Evolutionary conservation across 2,113 vertebrate species (phyloP), one percentile per base, ranked within the genome.

Genomic region (Sminthopsis crassicaudata): DNA sequence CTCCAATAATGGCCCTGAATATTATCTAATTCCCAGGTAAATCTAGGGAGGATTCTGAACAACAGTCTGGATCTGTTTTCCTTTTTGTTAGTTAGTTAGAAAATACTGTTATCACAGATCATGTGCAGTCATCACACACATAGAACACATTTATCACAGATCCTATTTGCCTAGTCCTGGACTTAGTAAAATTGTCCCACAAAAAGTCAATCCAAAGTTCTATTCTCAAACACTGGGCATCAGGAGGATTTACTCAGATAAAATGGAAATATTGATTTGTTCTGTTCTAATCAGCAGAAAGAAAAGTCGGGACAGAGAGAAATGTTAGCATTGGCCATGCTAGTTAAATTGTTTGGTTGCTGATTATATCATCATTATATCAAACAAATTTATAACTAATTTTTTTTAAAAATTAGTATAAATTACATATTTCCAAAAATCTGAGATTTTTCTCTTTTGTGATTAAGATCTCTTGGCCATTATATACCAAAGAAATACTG

Each of bases 181-280:
- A 52, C 60, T 57, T 88, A 25, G 50, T 84, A 27, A 93, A 92
- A 26, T 90, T 94, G 8, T 9, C 19, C 60, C 92, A 92, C 50
- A 91, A 89, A 88, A 26, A 27, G 46, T 30, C 46, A 25, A 92
- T 88, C 90, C 97, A 97, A 97, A 96, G 95, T 96, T 93, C 95
- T 57, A 16, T 52, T 76, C 96, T 90, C 24, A 67, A 57, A 6
- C 36, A 42, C 36, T n/a, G 8, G 96, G 99, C 92, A 98, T 99
- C 55, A 98, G 99, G 27, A 98, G 98, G 96, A 98, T 99, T 89
- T 99, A 98, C 36, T 98, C 98, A 0, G 98, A 98, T 51, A 99
- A 99, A 26, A 95, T 99, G 95, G 98, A 96, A 95, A 98, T 98
- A 92, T 98, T 99, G 11, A 96, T 94, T 19, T 98, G 99, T 96